Percentiles rank a stretch among this genome's conserved stretches.
Conservation (phyloP, 2,113 vertebrate species). For the Periophthalmodon schlosseri region DNA sequence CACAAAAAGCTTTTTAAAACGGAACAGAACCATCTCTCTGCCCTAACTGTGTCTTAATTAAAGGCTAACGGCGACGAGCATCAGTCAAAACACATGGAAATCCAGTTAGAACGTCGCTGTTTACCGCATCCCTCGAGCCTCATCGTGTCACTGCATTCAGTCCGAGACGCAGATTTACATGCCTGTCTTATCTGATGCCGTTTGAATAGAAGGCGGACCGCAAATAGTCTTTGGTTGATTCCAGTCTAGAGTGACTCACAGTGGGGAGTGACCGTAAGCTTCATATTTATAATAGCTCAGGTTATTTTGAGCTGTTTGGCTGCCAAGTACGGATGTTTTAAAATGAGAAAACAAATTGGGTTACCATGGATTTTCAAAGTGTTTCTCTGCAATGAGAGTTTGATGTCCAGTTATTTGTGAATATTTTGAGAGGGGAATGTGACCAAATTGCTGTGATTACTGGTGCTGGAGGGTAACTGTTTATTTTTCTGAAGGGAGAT, state of each 20-base stretch:
- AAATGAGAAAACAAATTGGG: slow-evolving; percentile 34
- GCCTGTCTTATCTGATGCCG: slow-evolving; percentile 60
- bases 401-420: not conserved
- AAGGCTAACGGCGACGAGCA: slow-evolving; percentile 36
- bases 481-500: no score
- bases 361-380: slow-evolving; percentile 13
- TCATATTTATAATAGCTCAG: slow-evolving; percentile 17
- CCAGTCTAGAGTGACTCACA: slow-evolving; percentile 8
- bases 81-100: slow-evolving; percentile 54
- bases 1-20: slow-evolving; percentile 56
- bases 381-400: slow-evolving; percentile 10
- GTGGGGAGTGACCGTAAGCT: slow-evolving; percentile 31
- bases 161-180: slow-evolving; percentile 46
- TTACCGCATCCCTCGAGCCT: not conserved
- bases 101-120: slow-evolving; percentile 28
- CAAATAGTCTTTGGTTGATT: slow-evolving; percentile 25
- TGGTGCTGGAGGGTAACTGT: not conserved
- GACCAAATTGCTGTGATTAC: not conserved
- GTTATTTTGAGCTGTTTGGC: slow-evolving; percentile 18
- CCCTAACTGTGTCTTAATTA: slow-evolving; percentile 60
- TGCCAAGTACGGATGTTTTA: slow-evolving; percentile 29
- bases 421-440: not conserved
- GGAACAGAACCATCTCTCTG: slow-evolving; percentile 35
- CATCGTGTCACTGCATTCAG: slow-evolving; percentile 31
- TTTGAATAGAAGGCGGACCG: slow-evolving; percentile 22